A percentile compares a stretch with the other conserved stretches of the same genome.
These are phyloP conservation scores for Branchinecta lindahli DNA, from an alignment of 1,140 invertebrate genomes.

Conservation along the genomic window DNA sequence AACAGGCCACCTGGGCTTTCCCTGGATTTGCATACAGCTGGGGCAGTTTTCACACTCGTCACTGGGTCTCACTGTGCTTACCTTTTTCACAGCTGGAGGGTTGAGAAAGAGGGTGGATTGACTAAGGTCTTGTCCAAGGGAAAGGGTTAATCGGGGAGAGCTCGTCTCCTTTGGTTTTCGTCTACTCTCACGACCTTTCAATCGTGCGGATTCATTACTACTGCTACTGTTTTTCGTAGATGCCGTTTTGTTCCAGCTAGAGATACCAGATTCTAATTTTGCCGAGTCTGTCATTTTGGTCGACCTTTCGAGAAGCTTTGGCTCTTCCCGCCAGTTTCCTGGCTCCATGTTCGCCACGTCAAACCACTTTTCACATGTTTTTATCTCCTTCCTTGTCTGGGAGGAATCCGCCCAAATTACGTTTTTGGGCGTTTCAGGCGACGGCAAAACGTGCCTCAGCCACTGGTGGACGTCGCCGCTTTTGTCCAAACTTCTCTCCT, in stretches of 20 bases:
- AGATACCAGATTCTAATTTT: conserved; percentile 1
- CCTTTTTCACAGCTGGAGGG: neutral
- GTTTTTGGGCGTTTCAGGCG: neutral
- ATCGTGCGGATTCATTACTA: neutral
- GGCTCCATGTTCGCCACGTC: neutral
- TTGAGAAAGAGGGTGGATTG: neutral
- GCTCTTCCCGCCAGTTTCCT: too few relatives aligned
- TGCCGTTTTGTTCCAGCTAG: neutral
- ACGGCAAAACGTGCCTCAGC: neutral
- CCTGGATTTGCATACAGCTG: conserved; percentile 24
- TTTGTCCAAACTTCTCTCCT: neutral
- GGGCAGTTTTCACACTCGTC: conserved; percentile 26
- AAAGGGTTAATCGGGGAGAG: neutral
- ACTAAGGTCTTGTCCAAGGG: neutral
- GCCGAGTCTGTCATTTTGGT: neutral
- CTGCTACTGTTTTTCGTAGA: neutral
- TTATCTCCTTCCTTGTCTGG: neutral
- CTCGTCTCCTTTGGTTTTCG: neutral
- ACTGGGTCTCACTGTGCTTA: neutral
- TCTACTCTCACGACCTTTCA: neutral
- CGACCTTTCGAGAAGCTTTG: neutral
- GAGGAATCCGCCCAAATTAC: neutral
- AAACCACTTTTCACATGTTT: conserved; percentile 4
- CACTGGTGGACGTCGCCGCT: neutral
- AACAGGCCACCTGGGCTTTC: conserved; percentile 23